Percentiles rank a stretch among this genome's conserved stretches.
Conservation (phyloP, 2,113 vertebrate species). For the Catharus fuscescens region DNA sequence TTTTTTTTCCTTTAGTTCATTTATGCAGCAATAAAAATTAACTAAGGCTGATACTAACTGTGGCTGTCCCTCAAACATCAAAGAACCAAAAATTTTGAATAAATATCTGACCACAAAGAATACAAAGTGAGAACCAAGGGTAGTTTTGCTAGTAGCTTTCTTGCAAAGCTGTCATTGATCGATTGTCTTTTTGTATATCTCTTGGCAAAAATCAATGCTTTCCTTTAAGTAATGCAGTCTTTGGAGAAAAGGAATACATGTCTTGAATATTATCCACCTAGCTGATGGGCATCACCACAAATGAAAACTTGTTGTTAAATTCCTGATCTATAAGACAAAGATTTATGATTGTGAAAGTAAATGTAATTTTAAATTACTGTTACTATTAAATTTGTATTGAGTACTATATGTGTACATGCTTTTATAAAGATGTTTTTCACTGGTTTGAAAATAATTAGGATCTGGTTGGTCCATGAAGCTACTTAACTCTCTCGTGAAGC, state of each 20-base stretch:
- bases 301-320: background rate
- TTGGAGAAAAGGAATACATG: conserved; percentile 3
- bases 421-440: background rate
- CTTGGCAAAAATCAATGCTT: conserved; percentile 58
- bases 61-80: background rate
- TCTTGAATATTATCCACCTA: conserved; percentile 39
- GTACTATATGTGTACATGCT: background rate
- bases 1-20: background rate
- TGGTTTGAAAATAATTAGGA: background rate
- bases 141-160: background rate
- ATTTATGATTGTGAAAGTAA: background rate
- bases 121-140: background rate
- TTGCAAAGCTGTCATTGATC: conserved; percentile 49
- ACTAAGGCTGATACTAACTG: background rate
- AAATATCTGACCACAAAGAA: conserved; percentile 7
- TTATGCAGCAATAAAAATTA: background rate
- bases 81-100: background rate
- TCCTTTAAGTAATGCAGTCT: conserved; percentile 31
- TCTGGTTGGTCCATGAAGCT: background rate
- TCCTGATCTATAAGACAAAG: background rate
- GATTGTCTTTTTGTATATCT: conserved; percentile 47
- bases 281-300: background rate
- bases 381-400: background rate
- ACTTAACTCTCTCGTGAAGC: background rate
- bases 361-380: background rate